Base-by-base conservation (phyloP, 2,113 vertebrate genomes). In the Psophia crepitans region DNA sequence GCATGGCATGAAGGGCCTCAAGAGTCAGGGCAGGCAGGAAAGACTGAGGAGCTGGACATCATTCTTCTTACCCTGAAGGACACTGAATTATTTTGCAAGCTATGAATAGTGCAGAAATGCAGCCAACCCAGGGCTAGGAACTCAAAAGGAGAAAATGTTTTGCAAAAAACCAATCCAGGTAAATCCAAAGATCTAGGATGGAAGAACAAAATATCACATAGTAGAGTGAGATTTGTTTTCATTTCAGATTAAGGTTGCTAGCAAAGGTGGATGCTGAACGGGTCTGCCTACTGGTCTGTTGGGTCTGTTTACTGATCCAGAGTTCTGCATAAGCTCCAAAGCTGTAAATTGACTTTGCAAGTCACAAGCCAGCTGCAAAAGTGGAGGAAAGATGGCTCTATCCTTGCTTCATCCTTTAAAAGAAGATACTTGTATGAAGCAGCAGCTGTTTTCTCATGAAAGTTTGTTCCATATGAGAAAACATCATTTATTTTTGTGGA, bases 1-100 rank as follows among this genome's bases (percentile, higher is more conserved):
- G 4, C 13, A 4, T 20, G n/a, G 12, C 64, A 56, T 49, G 77
- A 60, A 60, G 16, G 16, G 26, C 12, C 28, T 75, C 0, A 0
- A 53, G 30, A 54, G 8, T 28, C 16, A 60, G 11, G 5, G 12
- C 21, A 39, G 35, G 41, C 30, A 46, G 14, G n/a, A 78, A 48
- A 14, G 14, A 26, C 9, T 39, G 27, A 57, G 28, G 27, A 77
- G n/a, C 2, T 60, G 44, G 44, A 17, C 15, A 73, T n/a, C 14
- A 15, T 11, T 26, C 8, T 76, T 57, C 44, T 46, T 53, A 30
- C 11, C 26, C 37, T 82, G 37, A 60, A 86, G 58, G 26, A 56
- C 3, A 5, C 23, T 35, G 9, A 46, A 46, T 14, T 43, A 24
- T 75, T 87, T 76, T 79, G 6, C 37, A 76, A 37, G 12, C 37